phyloP scores from a whole-genome alignment of 2,113 vertebrate species.

The Chloropsis cyanopogon region DNA sequence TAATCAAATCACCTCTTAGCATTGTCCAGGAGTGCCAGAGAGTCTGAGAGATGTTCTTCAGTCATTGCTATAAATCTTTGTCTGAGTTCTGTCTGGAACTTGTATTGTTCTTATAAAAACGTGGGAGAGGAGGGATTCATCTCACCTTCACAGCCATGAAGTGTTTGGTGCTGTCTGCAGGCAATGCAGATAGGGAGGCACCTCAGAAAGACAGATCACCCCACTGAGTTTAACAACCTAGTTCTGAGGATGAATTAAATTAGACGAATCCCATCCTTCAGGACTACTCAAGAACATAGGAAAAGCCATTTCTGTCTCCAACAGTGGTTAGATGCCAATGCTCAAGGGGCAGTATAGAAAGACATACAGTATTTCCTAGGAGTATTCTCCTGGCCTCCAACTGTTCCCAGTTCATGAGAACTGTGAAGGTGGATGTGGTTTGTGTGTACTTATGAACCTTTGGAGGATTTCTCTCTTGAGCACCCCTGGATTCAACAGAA shows the following conservation, averaged over 20 bases:
- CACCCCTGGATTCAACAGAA: not conserved
- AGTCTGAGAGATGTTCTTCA: not conserved
- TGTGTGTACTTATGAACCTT: not conserved
- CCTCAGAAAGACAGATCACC: not conserved
- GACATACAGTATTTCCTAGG: rapidly evolving
- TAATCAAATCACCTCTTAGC: not conserved
- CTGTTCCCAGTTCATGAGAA: not conserved
- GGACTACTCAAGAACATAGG: not conserved
- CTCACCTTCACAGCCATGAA: not conserved
- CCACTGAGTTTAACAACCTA: not conserved
- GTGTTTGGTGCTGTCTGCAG: not conserved
- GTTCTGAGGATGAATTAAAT: not conserved
- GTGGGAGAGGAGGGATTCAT: not conserved
- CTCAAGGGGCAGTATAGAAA: not conserved
- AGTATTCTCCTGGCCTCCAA: not conserved
- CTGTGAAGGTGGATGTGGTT: not conserved
- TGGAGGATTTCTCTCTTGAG: not conserved
- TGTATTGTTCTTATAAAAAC: not conserved
- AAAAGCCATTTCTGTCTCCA: not conserved
- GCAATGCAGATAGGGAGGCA: not conserved
- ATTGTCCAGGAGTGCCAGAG: not conserved
- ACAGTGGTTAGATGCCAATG: not conserved
- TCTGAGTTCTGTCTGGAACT: not conserved
- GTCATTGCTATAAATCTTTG: not conserved
- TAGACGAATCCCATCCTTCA: not conserved